A percentile compares a stretch with the other conserved stretches of the same genome.
Conservation (phyloP, 2,888 invertebrate genomes). For the Andrena bicolor region DNA sequence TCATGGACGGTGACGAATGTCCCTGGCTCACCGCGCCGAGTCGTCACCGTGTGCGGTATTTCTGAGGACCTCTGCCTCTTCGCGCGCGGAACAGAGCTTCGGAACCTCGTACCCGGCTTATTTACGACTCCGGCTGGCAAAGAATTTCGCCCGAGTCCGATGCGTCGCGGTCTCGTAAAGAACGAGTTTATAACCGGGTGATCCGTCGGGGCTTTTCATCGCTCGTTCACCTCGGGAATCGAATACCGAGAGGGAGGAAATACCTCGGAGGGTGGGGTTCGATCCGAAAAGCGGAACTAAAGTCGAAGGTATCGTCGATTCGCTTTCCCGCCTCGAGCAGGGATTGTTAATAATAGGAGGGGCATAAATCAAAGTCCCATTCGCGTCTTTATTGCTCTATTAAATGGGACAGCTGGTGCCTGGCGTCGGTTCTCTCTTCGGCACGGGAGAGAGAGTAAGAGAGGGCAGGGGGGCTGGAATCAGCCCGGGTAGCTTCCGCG, state of each 20-base stretch:
- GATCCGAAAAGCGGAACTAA: constrained; percentile 16
- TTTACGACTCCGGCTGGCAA: background rate
- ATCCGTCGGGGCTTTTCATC: constrained; percentile 7
- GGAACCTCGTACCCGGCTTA: constrained; percentile 2
- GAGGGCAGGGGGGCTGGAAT: constrained; percentile 14
- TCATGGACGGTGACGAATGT: constrained; percentile 65
- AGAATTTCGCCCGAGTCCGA: background rate
- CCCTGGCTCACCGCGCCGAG: constrained; percentile 39
- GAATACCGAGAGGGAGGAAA: background rate
- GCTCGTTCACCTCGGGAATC: background rate
- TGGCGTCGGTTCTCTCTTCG: constrained; percentile 62
- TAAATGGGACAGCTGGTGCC: constrained; percentile 84
- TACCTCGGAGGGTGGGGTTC: constrained; percentile 37
- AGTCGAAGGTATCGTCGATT: constrained; percentile 44
- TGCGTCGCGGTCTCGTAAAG: constrained; percentile 10
- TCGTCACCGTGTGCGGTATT: constrained; percentile 54
- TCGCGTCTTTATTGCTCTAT: constrained; percentile 84
- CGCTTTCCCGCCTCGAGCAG: constrained; percentile 38
- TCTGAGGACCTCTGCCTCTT: constrained; percentile 11
- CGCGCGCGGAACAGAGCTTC: background rate
- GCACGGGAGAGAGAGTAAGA: background rate
- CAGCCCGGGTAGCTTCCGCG: constrained; percentile 51
- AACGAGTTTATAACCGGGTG: constrained; percentile 34
- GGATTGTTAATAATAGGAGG: constrained; percentile 82
- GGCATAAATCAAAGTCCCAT: constrained; percentile 84